Evolutionary conservation across 2,888 invertebrate genomes (phyloP).

Genomic region (Cryptus armator): DNA sequence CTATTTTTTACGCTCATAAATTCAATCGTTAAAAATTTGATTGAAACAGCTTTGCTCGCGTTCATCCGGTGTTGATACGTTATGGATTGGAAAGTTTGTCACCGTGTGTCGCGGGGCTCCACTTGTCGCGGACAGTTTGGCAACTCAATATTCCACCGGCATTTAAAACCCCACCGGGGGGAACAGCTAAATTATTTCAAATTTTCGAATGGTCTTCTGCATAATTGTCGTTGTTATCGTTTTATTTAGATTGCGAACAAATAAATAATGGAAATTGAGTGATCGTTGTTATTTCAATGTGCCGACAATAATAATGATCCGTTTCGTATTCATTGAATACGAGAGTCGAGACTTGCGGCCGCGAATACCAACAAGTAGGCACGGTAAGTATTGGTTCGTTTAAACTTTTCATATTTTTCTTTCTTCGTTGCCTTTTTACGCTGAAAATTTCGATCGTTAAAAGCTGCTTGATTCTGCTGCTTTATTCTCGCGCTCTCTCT

Average conservation of each 20-base stretch:
- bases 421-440: conserved; percentile 23
- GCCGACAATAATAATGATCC: neutral
- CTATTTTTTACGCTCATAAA: neutral
- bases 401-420: neutral
- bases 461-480: conserved; percentile 39
- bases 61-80: conserved; percentile 5
- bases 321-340: too few species aligned
- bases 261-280: neutral
- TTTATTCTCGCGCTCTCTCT: conserved; percentile 34
- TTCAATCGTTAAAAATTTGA: conserved; percentile 6
- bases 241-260: neutral
- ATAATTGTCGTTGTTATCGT: neutral
- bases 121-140: neutral
- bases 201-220: conserved; percentile 1
- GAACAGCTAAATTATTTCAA: neutral
- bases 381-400: neutral
- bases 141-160: neutral
- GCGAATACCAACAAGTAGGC: neutral
- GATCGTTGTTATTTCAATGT: neutral
- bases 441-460: conserved; percentile 50
- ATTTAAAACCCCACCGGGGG: neutral
- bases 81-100: conserved; percentile 10
- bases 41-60: conserved; percentile 22
- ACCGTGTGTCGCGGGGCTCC: neutral
- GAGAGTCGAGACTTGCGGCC: too few species aligned